Conservation (phyloP, 2,113 vertebrate genomes). For the Recurvirostra avosetta region DNA sequence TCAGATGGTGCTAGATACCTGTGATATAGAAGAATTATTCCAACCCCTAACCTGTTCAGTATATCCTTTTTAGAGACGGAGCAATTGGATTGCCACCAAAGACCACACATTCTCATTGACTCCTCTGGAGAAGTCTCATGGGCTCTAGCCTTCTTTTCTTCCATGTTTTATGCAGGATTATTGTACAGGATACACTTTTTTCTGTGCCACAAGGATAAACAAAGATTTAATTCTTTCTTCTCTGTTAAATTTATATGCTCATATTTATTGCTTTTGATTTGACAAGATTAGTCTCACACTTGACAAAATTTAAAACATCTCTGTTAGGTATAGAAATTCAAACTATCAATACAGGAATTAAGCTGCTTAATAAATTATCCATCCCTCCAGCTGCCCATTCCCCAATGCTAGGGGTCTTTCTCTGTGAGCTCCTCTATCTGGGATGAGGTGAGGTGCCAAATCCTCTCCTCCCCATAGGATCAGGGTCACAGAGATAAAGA, state of each 20-base stretch:
- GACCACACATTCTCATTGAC: background rate
- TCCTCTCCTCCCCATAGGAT: background rate
- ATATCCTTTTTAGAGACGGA: background rate
- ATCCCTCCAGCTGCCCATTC: background rate
- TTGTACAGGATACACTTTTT: background rate
- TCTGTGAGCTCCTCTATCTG: background rate
- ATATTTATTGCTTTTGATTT: slow-evolving; percentile 2
- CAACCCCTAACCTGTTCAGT: background rate
- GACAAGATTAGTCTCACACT: background rate
- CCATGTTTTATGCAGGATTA: background rate
- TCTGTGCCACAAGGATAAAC: background rate
- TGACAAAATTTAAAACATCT: slow-evolving; percentile 35
- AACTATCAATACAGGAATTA: background rate
- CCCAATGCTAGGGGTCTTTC: background rate
- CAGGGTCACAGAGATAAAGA: background rate
- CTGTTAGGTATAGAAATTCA: background rate
- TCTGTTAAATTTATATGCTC: background rate
- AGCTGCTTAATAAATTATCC: background rate
- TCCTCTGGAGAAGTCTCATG: background rate
- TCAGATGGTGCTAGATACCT: background rate
- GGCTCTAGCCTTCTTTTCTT: background rate
- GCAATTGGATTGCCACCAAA: background rate
- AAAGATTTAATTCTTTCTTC: background rate
- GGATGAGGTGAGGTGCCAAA: background rate
- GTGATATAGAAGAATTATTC: background rate